Conservation (phyloP, 2,797 vertebrate genomes). For the Buphagus erythrorhynchus region DNA sequence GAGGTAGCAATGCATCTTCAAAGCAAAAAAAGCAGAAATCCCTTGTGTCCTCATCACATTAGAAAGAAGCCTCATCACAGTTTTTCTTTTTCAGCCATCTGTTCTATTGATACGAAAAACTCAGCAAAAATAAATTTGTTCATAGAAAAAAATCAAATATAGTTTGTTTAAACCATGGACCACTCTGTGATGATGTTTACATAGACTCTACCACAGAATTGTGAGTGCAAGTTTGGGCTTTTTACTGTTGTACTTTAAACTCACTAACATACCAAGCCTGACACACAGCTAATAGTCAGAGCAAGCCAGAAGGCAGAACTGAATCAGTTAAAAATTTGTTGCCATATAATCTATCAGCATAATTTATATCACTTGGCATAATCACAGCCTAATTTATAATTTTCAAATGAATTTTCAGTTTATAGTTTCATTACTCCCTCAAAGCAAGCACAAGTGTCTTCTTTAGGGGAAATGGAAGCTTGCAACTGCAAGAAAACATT, state of each 20-base stretch:
- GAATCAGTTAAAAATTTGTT: constrained; percentile 4
- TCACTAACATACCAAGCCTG: not conserved
- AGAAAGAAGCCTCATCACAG: rapidly evolving
- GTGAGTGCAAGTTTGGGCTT: not conserved
- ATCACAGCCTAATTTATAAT: constrained; percentile 50
- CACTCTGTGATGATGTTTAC: not conserved
- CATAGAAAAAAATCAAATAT: not conserved
- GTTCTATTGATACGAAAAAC: not conserved
- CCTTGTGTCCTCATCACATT: not conserved
- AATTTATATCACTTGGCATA: constrained; percentile 61
- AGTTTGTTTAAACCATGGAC: not conserved
- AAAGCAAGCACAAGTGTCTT: constrained; percentile 30
- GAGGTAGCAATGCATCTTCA: not conserved
- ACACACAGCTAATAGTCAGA: not conserved
- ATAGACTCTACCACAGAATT: not conserved
- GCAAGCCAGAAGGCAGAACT: not conserved
- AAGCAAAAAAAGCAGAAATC: not conserved
- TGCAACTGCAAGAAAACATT: not conserved
- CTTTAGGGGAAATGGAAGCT: constrained; percentile 44
- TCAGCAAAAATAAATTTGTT: not conserved
- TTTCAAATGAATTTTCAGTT: constrained; percentile 16
- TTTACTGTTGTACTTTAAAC: not conserved
- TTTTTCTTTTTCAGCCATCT: not conserved
- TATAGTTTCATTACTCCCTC: constrained; percentile 40
- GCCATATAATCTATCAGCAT: constrained; percentile 38